Evolutionary conservation across 2,797 vertebrate species (phyloP).

Genomic region (Hoplostethus atlanticus): DNA sequence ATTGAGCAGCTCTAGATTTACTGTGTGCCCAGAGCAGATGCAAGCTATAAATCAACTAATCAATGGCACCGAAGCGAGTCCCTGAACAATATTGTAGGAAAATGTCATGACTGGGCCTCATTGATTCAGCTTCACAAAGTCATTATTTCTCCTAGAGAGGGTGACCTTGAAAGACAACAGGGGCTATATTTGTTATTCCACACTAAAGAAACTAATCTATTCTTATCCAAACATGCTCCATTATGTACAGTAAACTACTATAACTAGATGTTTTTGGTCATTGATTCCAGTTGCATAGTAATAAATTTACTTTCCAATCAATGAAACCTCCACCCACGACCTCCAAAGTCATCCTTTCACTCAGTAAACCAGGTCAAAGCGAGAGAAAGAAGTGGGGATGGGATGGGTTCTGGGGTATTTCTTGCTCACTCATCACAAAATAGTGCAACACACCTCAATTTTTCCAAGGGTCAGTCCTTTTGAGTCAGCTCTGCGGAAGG

Average conservation of each 20-base stretch:
- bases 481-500: conserved; percentile 56
- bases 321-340: neutral
- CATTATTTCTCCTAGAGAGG: conserved; percentile 66
- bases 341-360: conserved; percentile 43
- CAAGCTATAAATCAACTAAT: conserved; percentile 74
- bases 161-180: conserved; percentile 67
- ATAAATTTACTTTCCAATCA: conserved; percentile 28
- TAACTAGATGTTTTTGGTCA: conserved; percentile 14
- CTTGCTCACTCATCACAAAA: conserved; percentile 68
- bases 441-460: conserved; percentile 46
- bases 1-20: conserved; percentile 52
- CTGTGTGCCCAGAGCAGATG: conserved; percentile 59
- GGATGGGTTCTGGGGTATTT: conserved; percentile 36
- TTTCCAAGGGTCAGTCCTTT: conserved; percentile 56
- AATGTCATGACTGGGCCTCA: conserved; percentile 73
- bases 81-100: conserved; percentile 77
- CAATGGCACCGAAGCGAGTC: conserved; percentile 76
- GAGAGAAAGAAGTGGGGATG: conserved; percentile 36
- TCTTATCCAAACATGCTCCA: conserved; percentile 20
- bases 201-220: conserved; percentile 11
- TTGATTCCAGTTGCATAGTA: conserved; percentile 45
- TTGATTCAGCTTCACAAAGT: conserved; percentile 77
- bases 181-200: conserved; percentile 44
- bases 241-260: conserved; percentile 20
- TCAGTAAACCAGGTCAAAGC: conserved; percentile 44